Conservation (phyloP, 2,888 invertebrate genomes). For the Drosophila pseudotakahashii region DNA sequence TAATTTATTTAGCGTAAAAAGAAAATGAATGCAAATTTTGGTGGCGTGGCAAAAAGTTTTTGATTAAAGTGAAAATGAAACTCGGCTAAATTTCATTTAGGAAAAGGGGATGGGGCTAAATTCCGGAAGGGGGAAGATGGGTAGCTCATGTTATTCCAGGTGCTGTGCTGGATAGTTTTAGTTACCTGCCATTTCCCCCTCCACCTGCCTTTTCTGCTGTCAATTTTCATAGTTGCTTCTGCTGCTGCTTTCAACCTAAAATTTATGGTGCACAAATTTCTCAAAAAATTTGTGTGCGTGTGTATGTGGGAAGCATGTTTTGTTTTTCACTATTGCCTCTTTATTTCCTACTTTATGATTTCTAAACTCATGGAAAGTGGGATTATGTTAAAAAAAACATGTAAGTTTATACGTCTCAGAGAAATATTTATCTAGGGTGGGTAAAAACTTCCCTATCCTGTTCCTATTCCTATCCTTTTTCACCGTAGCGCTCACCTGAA, state of each 20-base stretch:
- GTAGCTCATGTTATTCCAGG: conserved; percentile 66
- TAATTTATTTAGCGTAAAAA: conserved; percentile 79
- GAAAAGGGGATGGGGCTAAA: background rate
- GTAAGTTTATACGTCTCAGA: background rate
- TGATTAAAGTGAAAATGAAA: conserved; percentile 78
- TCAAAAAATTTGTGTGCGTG: background rate
- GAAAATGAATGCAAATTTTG: conserved; percentile 76
- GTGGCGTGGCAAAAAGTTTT: conserved; percentile 68
- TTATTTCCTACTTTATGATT: conserved; percentile 13
- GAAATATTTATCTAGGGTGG: conserved; percentile 5
- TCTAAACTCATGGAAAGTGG: background rate
- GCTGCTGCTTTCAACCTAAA: conserved; percentile 50
- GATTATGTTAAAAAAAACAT: conserved; percentile 2
- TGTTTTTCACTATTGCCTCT: conserved; percentile 43
- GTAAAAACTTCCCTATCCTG: background rate
- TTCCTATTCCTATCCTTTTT: too few species aligned
- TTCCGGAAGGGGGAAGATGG: conserved; percentile 2
- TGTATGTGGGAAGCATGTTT: conserved; percentile 38
- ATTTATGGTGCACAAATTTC: conserved; percentile 66
- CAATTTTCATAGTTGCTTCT: conserved; percentile 46
- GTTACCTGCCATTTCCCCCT: conserved; percentile 34
- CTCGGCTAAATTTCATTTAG: conserved; percentile 57
- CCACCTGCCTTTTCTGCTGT: conserved; percentile 19
- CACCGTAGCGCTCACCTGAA: too few species aligned
- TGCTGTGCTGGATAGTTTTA: conserved; percentile 64